phyloP scores from a whole-genome alignment of 2,797 vertebrate genomes.

The Pseudotriccus pelzelni region DNA sequence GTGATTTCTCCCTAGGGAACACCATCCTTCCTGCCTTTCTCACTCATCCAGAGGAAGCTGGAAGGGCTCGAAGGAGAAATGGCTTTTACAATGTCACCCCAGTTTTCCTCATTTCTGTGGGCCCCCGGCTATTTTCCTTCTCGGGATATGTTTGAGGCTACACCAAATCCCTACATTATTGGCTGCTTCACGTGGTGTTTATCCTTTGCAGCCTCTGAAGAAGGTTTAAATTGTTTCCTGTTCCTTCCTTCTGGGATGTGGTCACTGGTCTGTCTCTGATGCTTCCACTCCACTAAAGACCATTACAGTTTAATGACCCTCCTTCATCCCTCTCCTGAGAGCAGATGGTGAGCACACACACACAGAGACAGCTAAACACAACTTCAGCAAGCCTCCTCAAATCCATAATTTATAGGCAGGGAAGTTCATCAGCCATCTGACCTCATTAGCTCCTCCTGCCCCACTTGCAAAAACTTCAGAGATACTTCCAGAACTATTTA shows the following conservation, averaged over 20 bases:
- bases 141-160: background rate
- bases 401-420: background rate
- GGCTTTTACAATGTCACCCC: fast-evolving
- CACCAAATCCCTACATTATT: background rate
- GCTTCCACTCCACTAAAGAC: slow-evolving; percentile 31
- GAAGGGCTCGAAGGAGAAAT: background rate
- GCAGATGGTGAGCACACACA: background rate
- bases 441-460: background rate
- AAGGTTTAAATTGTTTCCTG: background rate
- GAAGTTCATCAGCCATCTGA: slow-evolving; percentile 14
- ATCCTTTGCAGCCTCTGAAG: background rate
- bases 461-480: background rate
- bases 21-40: background rate
- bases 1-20: background rate
- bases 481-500: background rate
- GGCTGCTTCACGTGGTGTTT: background rate
- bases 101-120: background rate
- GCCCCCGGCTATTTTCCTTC: no score
- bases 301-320: slow-evolving; percentile 7
- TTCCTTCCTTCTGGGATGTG: slow-evolving; percentile 18
- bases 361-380: background rate
- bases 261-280: background rate
- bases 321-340: background rate
- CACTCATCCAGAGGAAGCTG: background rate
- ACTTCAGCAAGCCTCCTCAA: background rate